Evolutionary conservation across 2,888 invertebrate species (phyloP).

Genomic region (Nymphalis polychloros): DNA sequence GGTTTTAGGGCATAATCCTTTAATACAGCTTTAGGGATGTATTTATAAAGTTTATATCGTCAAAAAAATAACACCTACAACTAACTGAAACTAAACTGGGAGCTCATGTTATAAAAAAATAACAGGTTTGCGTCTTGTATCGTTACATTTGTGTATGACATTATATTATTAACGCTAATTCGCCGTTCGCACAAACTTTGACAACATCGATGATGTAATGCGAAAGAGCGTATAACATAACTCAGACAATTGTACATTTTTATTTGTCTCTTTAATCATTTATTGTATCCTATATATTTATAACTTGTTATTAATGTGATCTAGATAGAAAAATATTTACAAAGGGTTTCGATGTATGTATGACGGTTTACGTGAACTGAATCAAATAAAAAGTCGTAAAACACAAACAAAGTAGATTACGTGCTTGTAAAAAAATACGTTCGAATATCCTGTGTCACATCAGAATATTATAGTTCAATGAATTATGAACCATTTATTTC

Average conservation of each 20-base stretch:
- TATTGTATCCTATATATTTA: too few species aligned
- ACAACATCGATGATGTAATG: constrained; percentile 27
- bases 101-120: constrained; percentile 2
- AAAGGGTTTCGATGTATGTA: too few species aligned
- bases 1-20: constrained; percentile 1
- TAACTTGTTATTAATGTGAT: too few species aligned
- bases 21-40: background rate
- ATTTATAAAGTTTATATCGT: background rate
- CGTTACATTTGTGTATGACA: constrained; percentile 23
- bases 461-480: too few species aligned
- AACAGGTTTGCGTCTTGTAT: constrained; percentile 21
- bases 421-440: too few species aligned
- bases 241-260: background rate
- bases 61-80: background rate
- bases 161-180: constrained; percentile 23
- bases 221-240: background rate
- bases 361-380: too few species aligned
- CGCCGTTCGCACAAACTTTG: constrained; percentile 11
- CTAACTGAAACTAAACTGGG: background rate
- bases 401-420: too few species aligned
- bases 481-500: too few species aligned
- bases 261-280: too few species aligned
- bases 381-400: too few species aligned
- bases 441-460: too few species aligned
- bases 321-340: too few species aligned